Evolutionary conservation across 2,888 invertebrate genomes (phyloP), one percentile per base, ranked within the genome.

Genomic region (Galeopsomyia nigrocyanea): DNA sequence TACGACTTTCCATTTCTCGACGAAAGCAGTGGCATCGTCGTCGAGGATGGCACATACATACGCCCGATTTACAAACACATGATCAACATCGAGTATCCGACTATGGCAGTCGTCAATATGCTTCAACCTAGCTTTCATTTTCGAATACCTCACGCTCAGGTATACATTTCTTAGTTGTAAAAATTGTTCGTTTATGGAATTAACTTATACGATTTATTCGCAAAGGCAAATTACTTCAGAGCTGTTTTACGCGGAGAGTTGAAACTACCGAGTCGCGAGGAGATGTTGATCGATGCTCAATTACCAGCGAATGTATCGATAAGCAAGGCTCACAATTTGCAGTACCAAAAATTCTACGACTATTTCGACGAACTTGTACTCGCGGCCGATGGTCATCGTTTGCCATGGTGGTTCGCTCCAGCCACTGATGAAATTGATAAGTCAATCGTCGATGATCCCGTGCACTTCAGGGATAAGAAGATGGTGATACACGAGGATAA

Each of bases 21-120:
- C 75, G 86, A 88, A 50, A 89, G 88, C 16, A 91, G 92, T 77
- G 90, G 90, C 1, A 87, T 94, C 53, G 88, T 1, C 1, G 63
- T 74, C n/a, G n/a, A n/a, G n/a, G n/a, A n/a, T n/a, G n/a, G n/a
- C n/a, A n/a, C n/a, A n/a, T n/a, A n/a, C n/a, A n/a, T n/a, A n/a
- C n/a, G n/a, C n/a, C n/a, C n/a, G n/a, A n/a, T n/a, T n/a, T n/a
- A n/a, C n/a, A n/a, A n/a, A n/a, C n/a, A n/a, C n/a, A n/a, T n/a
- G n/a, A n/a, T n/a, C n/a, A n/a, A n/a, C n/a, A n/a, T n/a, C n/a
- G n/a, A n/a, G n/a, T n/a, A n/a, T n/a, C n/a, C n/a, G n/a, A n/a
- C n/a, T n/a, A n/a, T n/a, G n/a, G n/a, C n/a, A n/a, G n/a, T 95
- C 77, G 88, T 95, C 55, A 95, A 95, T 0, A 87, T 95, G 14